phyloP scores from a whole-genome alignment of 2,113 vertebrate genomes.

The Arenaria interpres region DNA sequence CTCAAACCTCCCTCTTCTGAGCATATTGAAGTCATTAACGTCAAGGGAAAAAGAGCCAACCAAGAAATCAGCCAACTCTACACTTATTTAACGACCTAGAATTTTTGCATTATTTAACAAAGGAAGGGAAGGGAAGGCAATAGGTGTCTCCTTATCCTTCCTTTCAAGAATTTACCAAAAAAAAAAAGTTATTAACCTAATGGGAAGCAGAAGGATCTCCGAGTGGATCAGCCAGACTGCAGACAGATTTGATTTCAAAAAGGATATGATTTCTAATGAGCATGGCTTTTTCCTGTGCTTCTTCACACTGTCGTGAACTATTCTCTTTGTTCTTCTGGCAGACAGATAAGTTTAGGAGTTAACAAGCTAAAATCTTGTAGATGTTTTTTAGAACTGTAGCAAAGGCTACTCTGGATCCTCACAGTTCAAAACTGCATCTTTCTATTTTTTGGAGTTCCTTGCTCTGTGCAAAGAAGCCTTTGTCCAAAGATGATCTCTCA shows the following conservation, averaged over 20 bases:
- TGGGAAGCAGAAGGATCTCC: not conserved
- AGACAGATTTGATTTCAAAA: not conserved
- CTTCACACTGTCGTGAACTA: not conserved
- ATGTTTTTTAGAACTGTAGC: not conserved
- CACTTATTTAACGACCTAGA: not conserved
- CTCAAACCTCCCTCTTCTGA: not conserved
- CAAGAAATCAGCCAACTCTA: not conserved
- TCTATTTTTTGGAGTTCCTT: not conserved
- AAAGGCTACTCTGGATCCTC: not conserved
- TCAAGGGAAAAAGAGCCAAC: not conserved
- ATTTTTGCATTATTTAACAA: not conserved
- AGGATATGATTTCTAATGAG: constrained; percentile 25
- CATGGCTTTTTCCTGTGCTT: not conserved
- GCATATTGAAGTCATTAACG: not conserved
- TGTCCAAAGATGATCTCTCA: not conserved
- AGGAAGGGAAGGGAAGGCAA: not conserved
- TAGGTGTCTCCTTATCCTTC: not conserved
- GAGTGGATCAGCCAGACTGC: not conserved
- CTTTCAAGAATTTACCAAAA: not conserved
- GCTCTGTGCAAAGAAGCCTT: not conserved
- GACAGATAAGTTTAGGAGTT: not conserved
- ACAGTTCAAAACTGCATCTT: not conserved
- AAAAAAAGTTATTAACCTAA: not conserved
- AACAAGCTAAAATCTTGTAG: constrained; percentile 18
- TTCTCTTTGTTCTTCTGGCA: constrained; percentile 36